These are phyloP conservation scores for Pomacea canaliculata DNA, from an alignment of 2,888 invertebrate genomes.

Conservation along the genomic window DNA sequence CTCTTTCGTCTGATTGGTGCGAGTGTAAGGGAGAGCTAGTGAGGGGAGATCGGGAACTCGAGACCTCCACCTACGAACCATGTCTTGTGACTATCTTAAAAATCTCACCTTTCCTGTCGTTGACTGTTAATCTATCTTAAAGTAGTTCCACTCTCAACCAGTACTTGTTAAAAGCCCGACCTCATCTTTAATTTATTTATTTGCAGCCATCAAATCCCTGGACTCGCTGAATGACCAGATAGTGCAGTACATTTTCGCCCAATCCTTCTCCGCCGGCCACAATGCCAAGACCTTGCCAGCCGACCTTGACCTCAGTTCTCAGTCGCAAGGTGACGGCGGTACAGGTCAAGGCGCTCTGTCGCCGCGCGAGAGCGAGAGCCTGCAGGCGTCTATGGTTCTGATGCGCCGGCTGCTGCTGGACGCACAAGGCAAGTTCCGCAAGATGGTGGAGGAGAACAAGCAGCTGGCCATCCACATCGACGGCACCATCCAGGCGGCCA, in stretches of 20 bases:
- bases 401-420: constrained; percentile 88
- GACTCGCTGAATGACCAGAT: constrained; percentile 72
- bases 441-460: constrained; percentile 89
- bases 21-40: too few relatives aligned
- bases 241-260: constrained; percentile 69
- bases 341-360: constrained; percentile 49
- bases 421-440: constrained; percentile 86
- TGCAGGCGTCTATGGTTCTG: constrained; percentile 85
- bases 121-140: too few relatives aligned
- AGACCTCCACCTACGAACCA: too few relatives aligned
- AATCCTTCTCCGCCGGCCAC: constrained; percentile 52
- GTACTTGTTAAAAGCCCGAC: too few relatives aligned
- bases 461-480: constrained; percentile 72
- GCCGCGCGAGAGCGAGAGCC: constrained; percentile 73
- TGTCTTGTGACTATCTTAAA: too few relatives aligned
- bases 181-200: constrained; percentile 25
- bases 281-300: constrained; percentile 15
- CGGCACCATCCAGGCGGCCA: constrained; percentile 52
- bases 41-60: too few relatives aligned
- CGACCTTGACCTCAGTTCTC: neutral
- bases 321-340: constrained; percentile 25
- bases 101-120: too few relatives aligned
- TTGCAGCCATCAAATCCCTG: constrained; percentile 71
- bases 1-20: too few relatives aligned
- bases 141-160: too few relatives aligned